phyloP scores from a whole-genome alignment of 2,797 vertebrate genomes.

The Lacerta agilis region DNA sequence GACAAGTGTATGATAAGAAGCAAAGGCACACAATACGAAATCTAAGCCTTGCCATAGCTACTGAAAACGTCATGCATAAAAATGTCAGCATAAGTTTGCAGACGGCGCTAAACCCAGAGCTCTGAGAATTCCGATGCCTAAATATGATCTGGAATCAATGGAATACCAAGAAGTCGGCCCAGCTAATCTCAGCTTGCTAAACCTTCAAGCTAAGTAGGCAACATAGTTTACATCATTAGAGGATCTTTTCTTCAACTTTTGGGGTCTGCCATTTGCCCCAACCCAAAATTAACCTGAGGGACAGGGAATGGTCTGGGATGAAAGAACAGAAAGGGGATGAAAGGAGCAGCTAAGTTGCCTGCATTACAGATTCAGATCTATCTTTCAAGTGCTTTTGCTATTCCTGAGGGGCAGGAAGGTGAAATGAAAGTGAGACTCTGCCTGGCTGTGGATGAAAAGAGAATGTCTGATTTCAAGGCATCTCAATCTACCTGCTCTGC shows the following conservation, averaged over 20 bases:
- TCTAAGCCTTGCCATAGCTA: background rate
- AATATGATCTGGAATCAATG: background rate
- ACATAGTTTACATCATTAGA: constrained; percentile 14
- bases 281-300: background rate
- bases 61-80: background rate
- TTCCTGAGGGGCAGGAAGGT: constrained; percentile 63
- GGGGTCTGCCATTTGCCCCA: accelerated
- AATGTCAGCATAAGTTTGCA: background rate
- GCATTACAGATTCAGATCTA: constrained; percentile 30
- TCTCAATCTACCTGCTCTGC: constrained; percentile 57
- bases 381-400: constrained; percentile 46
- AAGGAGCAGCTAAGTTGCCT: constrained; percentile 21
- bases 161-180: constrained; percentile 11
- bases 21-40: background rate
- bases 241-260: constrained; percentile 7
- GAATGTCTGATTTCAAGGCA: constrained; percentile 55
- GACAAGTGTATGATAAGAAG: background rate
- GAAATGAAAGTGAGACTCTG: constrained; percentile 58
- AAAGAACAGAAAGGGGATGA: constrained; percentile 28
- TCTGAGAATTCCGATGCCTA: background rate
- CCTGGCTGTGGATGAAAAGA: constrained; percentile 68
- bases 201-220: background rate
- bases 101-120: background rate
- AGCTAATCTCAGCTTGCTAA: background rate
- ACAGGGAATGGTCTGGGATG: constrained; percentile 32